A percentile compares a stretch with the other conserved stretches of the same genome.
phyloP scores from a whole-genome alignment of 2,113 vertebrate species.

The Cettia cetti region DNA sequence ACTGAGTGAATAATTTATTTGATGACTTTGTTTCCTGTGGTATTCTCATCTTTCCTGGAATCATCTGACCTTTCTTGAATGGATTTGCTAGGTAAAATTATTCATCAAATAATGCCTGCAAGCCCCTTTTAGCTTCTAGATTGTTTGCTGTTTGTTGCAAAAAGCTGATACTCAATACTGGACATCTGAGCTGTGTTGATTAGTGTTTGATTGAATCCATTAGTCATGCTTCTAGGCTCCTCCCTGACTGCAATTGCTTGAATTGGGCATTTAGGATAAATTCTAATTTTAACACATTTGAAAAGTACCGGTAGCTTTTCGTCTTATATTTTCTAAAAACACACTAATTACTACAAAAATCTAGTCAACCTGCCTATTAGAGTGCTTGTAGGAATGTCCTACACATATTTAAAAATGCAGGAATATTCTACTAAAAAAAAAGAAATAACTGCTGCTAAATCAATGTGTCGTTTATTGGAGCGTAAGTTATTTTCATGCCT shows the following conservation, averaged over 20 bases:
- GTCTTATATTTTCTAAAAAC: not conserved
- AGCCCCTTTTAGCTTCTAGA: not conserved
- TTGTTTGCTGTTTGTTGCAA: not conserved
- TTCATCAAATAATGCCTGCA: not conserved
- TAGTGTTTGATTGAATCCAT: slow-evolving; percentile 26
- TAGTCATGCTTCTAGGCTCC: not conserved
- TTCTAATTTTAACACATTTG: not conserved
- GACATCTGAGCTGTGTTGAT: slow-evolving; percentile 12
- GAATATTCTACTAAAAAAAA: not conserved
- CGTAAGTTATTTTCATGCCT: not conserved
- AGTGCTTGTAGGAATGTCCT: not conserved
- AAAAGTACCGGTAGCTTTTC: not conserved
- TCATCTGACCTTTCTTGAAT: slow-evolving; percentile 8
- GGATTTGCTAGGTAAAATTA: slow-evolving; percentile 12
- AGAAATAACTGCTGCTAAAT: not conserved
- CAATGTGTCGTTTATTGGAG: not conserved
- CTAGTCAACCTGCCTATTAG: not conserved
- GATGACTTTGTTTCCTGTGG: not conserved
- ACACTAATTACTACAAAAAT: not conserved
- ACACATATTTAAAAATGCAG: not conserved
- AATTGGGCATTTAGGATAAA: not conserved
- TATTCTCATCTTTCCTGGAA: slow-evolving; percentile 29
- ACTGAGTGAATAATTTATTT: slow-evolving; percentile 46
- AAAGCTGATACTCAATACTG: not conserved
- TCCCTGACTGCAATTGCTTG: not conserved